Evolutionary conservation across 1,140 invertebrate species (phyloP).

Genomic region (Andricus grossulariae): DNA sequence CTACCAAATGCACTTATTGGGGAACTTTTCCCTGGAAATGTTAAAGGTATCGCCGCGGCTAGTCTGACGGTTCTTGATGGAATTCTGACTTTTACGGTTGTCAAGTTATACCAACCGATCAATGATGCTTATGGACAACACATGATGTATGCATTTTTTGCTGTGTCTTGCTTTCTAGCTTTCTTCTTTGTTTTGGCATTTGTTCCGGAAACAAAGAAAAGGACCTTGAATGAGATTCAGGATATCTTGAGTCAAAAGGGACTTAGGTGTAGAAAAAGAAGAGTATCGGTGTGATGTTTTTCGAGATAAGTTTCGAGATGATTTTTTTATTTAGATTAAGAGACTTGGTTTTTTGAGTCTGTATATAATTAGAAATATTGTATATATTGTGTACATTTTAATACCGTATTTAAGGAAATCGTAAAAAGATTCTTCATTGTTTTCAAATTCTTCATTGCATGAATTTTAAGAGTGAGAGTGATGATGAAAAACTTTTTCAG

Average conservation of each 20-base stretch:
- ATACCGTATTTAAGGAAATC: too few relatives aligned
- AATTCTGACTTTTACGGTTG: slow-evolving; percentile 85
- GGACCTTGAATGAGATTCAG: slow-evolving; percentile 72
- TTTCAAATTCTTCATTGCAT: too few relatives aligned
- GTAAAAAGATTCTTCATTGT: too few relatives aligned
- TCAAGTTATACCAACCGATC: slow-evolving; percentile 85
- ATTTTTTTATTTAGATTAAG: too few relatives aligned
- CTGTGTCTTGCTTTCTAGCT: slow-evolving; percentile 76
- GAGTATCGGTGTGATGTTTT: neutral
- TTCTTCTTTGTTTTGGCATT: slow-evolving; percentile 66
- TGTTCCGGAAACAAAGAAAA: slow-evolving; percentile 75
- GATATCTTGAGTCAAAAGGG: slow-evolving; percentile 53
- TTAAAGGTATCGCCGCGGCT: slow-evolving; percentile 83
- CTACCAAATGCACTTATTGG: slow-evolving; percentile 86
- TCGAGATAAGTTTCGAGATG: too few relatives aligned
- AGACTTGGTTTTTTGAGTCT: too few relatives aligned
- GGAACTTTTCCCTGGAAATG: slow-evolving; percentile 85
- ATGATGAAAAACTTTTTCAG: too few relatives aligned
- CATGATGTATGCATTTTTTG: slow-evolving; percentile 86
- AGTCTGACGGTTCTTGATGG: slow-evolving; percentile 81
- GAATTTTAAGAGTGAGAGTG: too few relatives aligned
- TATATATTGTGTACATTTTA: too few relatives aligned
- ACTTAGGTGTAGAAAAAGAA: neutral
- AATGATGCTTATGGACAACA: slow-evolving; percentile 79
- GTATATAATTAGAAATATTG: too few relatives aligned